phyloP scores from a whole-genome alignment of 1,140 invertebrate genomes.

The Lepidotrigona ventralis region DNA sequence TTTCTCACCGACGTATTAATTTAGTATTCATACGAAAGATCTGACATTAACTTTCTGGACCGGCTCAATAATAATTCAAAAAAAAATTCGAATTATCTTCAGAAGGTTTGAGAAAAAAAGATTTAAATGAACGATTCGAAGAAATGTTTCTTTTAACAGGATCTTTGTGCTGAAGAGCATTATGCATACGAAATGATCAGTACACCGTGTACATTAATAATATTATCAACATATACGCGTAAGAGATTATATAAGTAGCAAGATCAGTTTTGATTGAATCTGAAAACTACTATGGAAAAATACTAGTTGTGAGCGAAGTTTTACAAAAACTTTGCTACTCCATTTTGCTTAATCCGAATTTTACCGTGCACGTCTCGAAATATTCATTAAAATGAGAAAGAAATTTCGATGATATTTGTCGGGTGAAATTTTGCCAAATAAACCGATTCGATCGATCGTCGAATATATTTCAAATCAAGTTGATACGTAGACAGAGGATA shows the following conservation, averaged over 20 bases:
- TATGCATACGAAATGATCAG: background rate
- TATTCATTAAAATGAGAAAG: no score
- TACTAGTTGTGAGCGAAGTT: background rate
- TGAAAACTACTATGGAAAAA: background rate
- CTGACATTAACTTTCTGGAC: no score
- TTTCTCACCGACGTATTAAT: no score
- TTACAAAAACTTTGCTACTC: background rate
- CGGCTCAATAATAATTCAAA: no score
- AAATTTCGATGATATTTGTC: no score
- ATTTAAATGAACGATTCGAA: background rate
- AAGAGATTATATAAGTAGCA: slow-evolving; percentile 9
- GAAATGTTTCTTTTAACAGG: background rate
- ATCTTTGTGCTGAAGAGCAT: background rate
- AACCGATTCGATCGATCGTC: background rate
- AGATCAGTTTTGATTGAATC: background rate
- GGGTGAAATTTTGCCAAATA: background rate
- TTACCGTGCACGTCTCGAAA: no score
- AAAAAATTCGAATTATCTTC: no score
- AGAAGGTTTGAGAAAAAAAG: no score
- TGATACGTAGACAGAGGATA: background rate
- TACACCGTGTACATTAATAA: background rate
- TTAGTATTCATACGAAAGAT: no score
- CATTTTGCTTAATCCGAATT: background rate
- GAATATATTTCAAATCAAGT: background rate
- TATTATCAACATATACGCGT: background rate